phyloP scores from a whole-genome alignment of 2,888 invertebrate genomes.

The Pristionchus mayeri region DNA sequence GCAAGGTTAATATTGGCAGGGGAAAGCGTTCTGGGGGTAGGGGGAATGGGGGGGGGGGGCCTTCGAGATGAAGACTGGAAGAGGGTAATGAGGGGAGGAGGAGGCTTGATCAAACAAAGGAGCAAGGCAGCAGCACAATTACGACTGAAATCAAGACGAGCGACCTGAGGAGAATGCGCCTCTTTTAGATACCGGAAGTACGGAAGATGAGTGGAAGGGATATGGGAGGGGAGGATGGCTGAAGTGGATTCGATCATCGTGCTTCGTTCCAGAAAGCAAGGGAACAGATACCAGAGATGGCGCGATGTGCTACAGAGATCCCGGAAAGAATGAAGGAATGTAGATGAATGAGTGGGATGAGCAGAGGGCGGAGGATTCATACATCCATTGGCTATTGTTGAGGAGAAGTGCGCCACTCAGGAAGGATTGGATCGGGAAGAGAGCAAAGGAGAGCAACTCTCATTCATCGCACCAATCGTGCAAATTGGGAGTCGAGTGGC shows the following conservation, averaged over 20 bases:
- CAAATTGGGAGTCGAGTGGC: not conserved
- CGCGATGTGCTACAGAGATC: not conserved
- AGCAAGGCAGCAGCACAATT: constrained; percentile 20
- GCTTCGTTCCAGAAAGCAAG: not conserved
- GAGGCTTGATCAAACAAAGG: constrained; percentile 24
- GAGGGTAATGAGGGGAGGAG: constrained; percentile 5
- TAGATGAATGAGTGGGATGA: not conserved
- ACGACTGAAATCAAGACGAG: constrained; percentile 37
- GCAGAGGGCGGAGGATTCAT: not conserved
- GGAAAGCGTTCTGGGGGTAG: constrained; percentile 5
- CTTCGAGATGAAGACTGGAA: constrained; percentile 11
- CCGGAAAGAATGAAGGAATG: not conserved
- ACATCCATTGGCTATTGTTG: constrained; percentile 2
- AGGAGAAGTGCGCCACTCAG: not conserved
- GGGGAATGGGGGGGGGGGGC: not conserved
- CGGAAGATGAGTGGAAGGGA: not conserved
- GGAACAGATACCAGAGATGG: not conserved
- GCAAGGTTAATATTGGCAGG: not conserved
- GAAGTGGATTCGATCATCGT: not conserved
- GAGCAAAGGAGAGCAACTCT: not conserved
- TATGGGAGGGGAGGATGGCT: not conserved
- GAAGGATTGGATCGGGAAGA: not conserved
- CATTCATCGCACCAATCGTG: constrained; percentile 13
- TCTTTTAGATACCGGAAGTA: not conserved
- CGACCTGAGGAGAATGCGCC: constrained; percentile 19